Base-by-base conservation (phyloP, 2,113 vertebrate species). In the Odontesthes bonariensis region DNA sequence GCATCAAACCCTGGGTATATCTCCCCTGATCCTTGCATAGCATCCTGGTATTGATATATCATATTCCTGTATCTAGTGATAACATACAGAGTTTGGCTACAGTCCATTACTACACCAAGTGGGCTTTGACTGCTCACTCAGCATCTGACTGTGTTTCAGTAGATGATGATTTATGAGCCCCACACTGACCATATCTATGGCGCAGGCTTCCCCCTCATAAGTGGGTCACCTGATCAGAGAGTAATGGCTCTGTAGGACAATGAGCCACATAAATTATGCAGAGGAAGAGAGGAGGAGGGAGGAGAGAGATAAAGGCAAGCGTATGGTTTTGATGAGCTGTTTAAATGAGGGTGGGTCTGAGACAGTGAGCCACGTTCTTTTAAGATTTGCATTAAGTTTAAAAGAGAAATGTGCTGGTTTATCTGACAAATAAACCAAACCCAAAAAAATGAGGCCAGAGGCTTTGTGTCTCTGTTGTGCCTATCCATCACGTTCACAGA, bases 251-350 rank as follows among this genome's bases (percentile, higher is more conserved):
- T 65, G 47, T 22, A 23, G 69, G 69, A 59, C 46, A 62, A n/a
- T 65, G 53, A 23, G 60, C 51, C 64, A 73, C 64, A 76, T 82
- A 70, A 68, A 87, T 90, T 71, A 86, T 88, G 73, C 57, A 87
- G 57, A 76, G 49, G 35, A 51, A 35, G 35, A 51, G 27, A 47
- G 35, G 35, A 7, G 35, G 49, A 54, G 11, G 35, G 49, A 54
- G 11, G 59, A 47, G 2, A 49, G 59, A 79, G 62, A 62, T 44
- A 73, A 16, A 69, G 20, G 31, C 23, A 51, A 51, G 69, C 38
- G 56, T 68, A 31, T 38, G 61, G 46, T 10, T 70, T 57, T 64
- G 35, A 61, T 51, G 53, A 44, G 49, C 42, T 63, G 31, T 59
- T 42, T 54, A 17, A 32, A 54, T 32, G 13, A 47, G n/a, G 22